These are phyloP conservation scores for Tetragnatha montana DNA, from an alignment of 2,888 invertebrate species.

Conservation along the genomic window DNA sequence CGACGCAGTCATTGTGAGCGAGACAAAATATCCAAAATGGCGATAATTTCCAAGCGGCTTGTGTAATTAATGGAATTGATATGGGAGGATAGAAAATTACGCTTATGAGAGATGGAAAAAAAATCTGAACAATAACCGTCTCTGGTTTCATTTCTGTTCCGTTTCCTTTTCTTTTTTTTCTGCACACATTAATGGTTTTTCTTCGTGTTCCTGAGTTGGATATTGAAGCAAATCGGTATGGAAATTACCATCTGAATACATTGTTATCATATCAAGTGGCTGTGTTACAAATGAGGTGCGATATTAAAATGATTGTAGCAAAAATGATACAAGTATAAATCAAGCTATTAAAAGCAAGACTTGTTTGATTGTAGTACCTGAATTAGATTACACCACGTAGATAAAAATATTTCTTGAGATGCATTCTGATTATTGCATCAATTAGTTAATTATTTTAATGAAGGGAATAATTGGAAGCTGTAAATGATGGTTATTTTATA, in stretches of 20 bases:
- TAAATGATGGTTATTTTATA: not conserved
- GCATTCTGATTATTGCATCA: not conserved
- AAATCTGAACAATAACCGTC: not conserved
- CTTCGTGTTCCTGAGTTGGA: not conserved
- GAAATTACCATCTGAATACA: not conserved
- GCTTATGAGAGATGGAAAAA: not conserved
- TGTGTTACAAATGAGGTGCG: not conserved
- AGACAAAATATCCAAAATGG: slow-evolving; percentile 23
- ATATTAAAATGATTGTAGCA: not conserved
- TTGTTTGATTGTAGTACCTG: not conserved
- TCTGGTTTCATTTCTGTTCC: not conserved
- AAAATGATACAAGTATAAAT: not conserved
- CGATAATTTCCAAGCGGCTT: slow-evolving; percentile 9
- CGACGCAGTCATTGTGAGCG: slow-evolving; percentile 8
- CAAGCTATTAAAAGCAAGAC: not conserved
- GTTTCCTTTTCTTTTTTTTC: not conserved
- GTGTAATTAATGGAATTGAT: slow-evolving; percentile 31
- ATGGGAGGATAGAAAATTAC: not conserved
- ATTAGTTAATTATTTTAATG: not conserved
- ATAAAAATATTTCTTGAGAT: not conserved
- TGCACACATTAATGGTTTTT: not conserved
- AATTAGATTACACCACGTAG: not conserved
- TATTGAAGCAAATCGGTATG: not conserved
- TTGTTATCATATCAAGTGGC: not conserved
- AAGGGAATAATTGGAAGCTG: not conserved